Evolutionary conservation across 92 coral and sea anemone species (phyloP), one percentile per base, ranked within the genome.

Genomic region (Actinostola sp.): DNA sequence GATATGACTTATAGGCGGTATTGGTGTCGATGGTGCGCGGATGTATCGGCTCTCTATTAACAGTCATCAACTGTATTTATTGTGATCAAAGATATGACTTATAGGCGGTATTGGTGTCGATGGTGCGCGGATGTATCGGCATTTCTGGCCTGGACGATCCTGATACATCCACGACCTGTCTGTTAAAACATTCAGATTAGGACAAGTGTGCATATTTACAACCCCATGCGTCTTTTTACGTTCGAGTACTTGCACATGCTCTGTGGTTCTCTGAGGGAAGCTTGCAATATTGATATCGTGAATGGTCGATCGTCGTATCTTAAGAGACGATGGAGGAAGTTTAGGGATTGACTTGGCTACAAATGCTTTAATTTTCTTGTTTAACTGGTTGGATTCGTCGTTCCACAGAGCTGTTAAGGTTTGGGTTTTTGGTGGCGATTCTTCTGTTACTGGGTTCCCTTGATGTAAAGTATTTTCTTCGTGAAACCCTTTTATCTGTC

Each of bases 131-230:
- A 90, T 72, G 57, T 90, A 90, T 30, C 96, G 82, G n/a, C 90
- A 84, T 48, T 67, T 89, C 10, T 62, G 43, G 13, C 64, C 82
- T 61, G 59, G 54, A 23, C 71, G 51, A 45, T 82, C 96, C 78
- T 75, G 92, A 64, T 90, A 90, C 76, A 82, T 61, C 96, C 96
- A 90, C 14, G 91, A 82, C 41, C 74, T 76, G 61, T 90, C 92
- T 2, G 76, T 32, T 9, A 68, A 86, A 48, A 84, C 36, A 67
- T 89, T 89, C 63, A 82, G 43, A 38, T 57, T 82, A 0, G 91
- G 91, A 46, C 96, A 89, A 8, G 91, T 86, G 63, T 89, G 96
- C 8, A 86, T 48, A 26, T 89, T 89, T 0, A 89, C 79, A 1
- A 78, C 60, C 20, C 86, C 96, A 7, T 44, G 73, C 39, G 63